Conservation (phyloP, 2,113 vertebrate species). For the Pitta sordida region DNA sequence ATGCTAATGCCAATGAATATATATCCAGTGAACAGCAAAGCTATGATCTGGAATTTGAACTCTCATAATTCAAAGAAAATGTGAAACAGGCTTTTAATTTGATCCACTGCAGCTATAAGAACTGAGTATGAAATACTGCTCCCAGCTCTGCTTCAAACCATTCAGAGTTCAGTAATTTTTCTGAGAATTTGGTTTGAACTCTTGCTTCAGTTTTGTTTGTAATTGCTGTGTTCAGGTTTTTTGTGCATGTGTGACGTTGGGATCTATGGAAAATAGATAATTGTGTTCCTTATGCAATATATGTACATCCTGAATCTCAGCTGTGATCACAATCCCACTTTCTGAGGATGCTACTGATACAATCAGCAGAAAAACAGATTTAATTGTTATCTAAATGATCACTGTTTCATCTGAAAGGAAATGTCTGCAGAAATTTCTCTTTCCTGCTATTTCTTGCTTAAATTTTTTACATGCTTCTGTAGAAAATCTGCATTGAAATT, state of each 20-base stretch:
- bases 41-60: constrained; percentile 21
- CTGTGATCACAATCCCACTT: background rate
- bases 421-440: background rate
- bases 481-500: background rate
- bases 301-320: background rate
- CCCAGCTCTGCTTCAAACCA: background rate
- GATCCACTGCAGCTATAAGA: background rate
- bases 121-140: background rate
- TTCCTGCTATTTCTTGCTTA: background rate
- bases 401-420: background rate
- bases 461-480: background rate
- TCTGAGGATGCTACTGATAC: background rate
- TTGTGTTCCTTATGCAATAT: background rate
- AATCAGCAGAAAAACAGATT: background rate
- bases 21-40: background rate
- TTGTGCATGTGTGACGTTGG: background rate
- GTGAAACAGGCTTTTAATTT: constrained; percentile 24
- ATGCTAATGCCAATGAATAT: background rate
- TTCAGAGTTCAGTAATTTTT: background rate
- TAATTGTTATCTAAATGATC: background rate
- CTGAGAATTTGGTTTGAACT: background rate
- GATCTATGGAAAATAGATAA: background rate
- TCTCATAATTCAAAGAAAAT: constrained; percentile 35
- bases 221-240: background rate
- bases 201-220: background rate